These are phyloP conservation scores for Tinea pellionella DNA, from an alignment of 2,888 invertebrate genomes.

Conservation along the genomic window DNA sequence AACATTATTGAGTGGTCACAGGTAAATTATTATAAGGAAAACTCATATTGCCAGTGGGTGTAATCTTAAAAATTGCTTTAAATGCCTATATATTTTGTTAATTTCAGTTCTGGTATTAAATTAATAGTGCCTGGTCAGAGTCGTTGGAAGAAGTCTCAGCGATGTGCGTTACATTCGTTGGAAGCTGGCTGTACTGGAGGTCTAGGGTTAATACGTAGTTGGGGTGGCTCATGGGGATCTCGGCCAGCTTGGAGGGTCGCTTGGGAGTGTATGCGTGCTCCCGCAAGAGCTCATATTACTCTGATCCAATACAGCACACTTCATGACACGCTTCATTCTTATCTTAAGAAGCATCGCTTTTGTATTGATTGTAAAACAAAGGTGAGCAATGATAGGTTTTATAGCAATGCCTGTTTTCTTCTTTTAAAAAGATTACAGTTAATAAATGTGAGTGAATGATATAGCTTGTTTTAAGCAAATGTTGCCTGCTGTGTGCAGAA, in stretches of 20 bases:
- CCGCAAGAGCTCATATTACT: slow-evolving; percentile 86
- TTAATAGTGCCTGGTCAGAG: slow-evolving; percentile 84
- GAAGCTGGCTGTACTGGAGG: slow-evolving; percentile 82
- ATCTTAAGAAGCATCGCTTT: slow-evolving; percentile 92
- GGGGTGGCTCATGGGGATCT: slow-evolving; percentile 72
- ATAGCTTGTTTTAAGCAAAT: too few species aligned
- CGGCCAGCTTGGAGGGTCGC: slow-evolving; percentile 82
- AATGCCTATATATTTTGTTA: background rate
- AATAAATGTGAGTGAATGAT: too few species aligned
- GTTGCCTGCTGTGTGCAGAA: too few species aligned
- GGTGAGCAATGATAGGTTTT: slow-evolving; percentile 62
- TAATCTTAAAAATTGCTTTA: too few species aligned
- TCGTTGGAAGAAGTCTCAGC: slow-evolving; percentile 87
- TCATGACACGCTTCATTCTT: slow-evolving; percentile 88
- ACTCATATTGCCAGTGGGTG: background rate
- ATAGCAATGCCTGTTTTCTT: too few species aligned
- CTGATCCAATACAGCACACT: slow-evolving; percentile 87
- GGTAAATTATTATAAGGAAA: slow-evolving; percentile 62
- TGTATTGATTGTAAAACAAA: slow-evolving; percentile 94
- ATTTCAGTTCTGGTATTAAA: slow-evolving; percentile 76
- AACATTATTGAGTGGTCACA: slow-evolving; percentile 87
- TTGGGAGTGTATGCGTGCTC: slow-evolving; percentile 86
- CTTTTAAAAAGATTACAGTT: background rate
- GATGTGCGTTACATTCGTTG: slow-evolving; percentile 90
- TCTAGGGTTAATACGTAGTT: slow-evolving; percentile 81